Base-by-base conservation (phyloP, 1,140 invertebrate species). In the Atta texana region DNA sequence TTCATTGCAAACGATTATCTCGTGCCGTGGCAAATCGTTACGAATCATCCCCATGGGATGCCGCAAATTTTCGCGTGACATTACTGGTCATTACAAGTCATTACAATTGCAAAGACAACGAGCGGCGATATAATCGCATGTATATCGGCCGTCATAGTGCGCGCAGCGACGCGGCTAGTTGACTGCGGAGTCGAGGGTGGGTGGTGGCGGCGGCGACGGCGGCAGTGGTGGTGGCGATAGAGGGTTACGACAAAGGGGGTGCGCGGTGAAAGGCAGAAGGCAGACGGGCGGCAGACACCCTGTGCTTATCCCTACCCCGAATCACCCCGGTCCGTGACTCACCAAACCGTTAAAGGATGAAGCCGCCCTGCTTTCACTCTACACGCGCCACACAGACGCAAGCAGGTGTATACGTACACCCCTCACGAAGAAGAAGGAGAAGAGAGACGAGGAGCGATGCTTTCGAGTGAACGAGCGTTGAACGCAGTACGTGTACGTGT, bases 251-350 rank as follows among this genome's bases (percentile, higher is more conserved):
- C 84, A 78, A 53, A 82, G 71, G 66, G 66, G 64, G 76, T 14
- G 85, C 55, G 88, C 71, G 91, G 80, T 86, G 89, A 89, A 91
- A 89, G 91, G 92, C 87, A 92, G 90, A 92, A 91, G 91, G 94
- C 94, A 94, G 94, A 95, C 94, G 92, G 93, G 92, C 93, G 94
- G 94, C 94, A 95, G 94, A 95, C 94, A 94, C 92, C 91, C 92
- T 92, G 89, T 93, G 92, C 93, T 94, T 93, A 94, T 92, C 92
- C 92, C 91, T 92, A 90, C 92, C 89, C 86, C 87, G 69, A 66
- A 90, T 66, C 75, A 90, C 88, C 88, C 78, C 86, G 91, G 91
- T 93, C 92, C 93, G 92, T 95, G 94, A 95, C 93, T 95, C 93
- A 95, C 93, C 92, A 94, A 94, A 94, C 94, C 92, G 92, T 94